Conservation (phyloP, 2,797 vertebrate species). For the Echeneis naucrates region DNA sequence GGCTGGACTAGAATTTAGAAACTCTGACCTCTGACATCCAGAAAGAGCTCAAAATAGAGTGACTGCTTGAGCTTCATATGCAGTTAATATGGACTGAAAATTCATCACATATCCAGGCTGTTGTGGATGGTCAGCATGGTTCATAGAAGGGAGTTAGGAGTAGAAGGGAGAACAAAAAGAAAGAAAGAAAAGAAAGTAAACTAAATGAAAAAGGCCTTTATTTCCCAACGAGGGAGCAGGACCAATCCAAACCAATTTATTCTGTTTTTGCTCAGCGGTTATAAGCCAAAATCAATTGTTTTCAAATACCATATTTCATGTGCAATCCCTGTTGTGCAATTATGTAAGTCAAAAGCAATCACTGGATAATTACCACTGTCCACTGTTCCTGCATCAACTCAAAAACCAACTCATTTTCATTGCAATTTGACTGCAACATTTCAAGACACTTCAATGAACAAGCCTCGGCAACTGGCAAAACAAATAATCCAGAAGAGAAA, state of each 20-base stretch:
- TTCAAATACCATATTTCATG: constrained; percentile 35
- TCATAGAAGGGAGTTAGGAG: constrained; percentile 19
- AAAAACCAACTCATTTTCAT: constrained; percentile 24
- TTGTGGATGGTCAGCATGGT: constrained; percentile 14
- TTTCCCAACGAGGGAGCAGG: constrained; percentile 44
- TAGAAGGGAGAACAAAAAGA: constrained; percentile 26
- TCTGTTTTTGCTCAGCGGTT: constrained; percentile 50
- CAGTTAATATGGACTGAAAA: constrained; percentile 6
- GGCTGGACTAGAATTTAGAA: too few species aligned
- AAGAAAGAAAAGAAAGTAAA: constrained; percentile 23
- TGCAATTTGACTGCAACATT: constrained; percentile 6
- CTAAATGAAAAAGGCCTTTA: constrained; percentile 48
- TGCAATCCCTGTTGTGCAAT: constrained; percentile 46
- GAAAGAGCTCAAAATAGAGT: too few species aligned
- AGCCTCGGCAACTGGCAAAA: constrained; percentile 1
- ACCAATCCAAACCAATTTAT: constrained; percentile 52
- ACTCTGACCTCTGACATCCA: too few species aligned
- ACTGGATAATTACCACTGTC: constrained; percentile 44
- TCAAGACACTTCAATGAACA: constrained; percentile 23
- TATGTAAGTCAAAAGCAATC: constrained; percentile 58
- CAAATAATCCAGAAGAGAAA: constrained; percentile 23
- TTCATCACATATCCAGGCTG: neutral
- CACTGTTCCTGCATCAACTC: constrained; percentile 32
- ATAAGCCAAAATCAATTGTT: constrained; percentile 58
- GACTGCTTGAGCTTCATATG: neutral